Base-by-base conservation (phyloP, 2,797 vertebrate species). In the Platalea minor region DNA sequence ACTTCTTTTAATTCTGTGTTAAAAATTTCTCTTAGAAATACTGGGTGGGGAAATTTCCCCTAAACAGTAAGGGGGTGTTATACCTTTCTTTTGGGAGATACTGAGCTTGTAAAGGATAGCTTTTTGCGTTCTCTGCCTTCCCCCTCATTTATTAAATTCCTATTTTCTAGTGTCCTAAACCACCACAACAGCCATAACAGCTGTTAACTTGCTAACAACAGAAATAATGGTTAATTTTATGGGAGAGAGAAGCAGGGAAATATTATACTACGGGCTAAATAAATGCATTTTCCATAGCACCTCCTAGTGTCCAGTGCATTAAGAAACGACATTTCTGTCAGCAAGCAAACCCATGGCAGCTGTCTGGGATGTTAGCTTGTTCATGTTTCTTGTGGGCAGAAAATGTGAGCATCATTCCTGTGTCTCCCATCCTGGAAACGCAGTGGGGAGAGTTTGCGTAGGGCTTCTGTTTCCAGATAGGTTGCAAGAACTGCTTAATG, bases 181-280 rank as follows among this genome's bases (percentile, higher is more conserved):
- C 67, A 39, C 76, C 51, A 3, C 43, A 78, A 33, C 51, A 85
- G 65, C 60, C 84, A 9, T 29, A 85, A 63, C 61, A 84, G 87
- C 89, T 84, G 74, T 61, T 63, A 81, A 73, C 60, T 85, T 39
- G 80, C 2, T 80, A 84, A 33, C 86, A 92, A 48, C 61, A 90
- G 88, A 90, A 96, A 92, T 81, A 72, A 88, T 64, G 69, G 79
- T 86, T 92, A 67, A 84, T 78, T 94, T 92, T 41, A 81, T 57
- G 57, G 67, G 57, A 83, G 78, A 83, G 45, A 56, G 18, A 53
- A 4, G 13, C 45, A 88, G 65, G 76, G 79, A 88, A 70, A 91
- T 56, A 73, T 68, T 92, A 89, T 61, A 37, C 70, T 50, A 15
- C 1, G 13, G 51, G 65, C 77, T 94, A 88, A 90, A 67, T 53